phyloP scores from a whole-genome alignment of 2,797 vertebrate genomes.

The Syngnathus acus region DNA sequence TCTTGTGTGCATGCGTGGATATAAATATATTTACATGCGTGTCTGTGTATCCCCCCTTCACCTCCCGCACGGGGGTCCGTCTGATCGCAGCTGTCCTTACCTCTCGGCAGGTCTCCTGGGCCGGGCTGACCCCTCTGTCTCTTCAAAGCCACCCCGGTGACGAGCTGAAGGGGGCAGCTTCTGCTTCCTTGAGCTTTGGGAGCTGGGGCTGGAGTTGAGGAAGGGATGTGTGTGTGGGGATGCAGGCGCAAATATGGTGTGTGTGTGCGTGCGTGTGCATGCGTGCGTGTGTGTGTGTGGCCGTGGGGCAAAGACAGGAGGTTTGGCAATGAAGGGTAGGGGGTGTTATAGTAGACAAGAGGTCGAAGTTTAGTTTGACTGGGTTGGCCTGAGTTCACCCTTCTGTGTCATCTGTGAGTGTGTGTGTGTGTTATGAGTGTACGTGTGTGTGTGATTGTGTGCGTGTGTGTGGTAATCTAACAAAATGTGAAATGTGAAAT shows the following conservation, averaged over 20 bases:
- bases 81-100: conserved; percentile 68
- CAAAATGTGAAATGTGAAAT: too few relatives aligned
- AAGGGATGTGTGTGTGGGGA: conserved; percentile 25
- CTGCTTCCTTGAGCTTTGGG: conserved; percentile 64
- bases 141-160: conserved; percentile 61
- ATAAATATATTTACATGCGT: conserved; percentile 20
- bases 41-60: conserved; percentile 16
- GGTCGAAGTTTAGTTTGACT: conserved; percentile 25
- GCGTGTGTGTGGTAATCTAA: background rate
- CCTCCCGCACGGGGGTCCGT: conserved; percentile 41
- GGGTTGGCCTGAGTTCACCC: background rate
- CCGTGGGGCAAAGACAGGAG: conserved; percentile 34
- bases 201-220: conserved; percentile 47
- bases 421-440: conserved; percentile 2
- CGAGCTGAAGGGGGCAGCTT: conserved; percentile 49
- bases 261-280: background rate
- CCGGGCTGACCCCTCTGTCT: conserved; percentile 59
- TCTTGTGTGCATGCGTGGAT: conserved; percentile 34
- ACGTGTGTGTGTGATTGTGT: background rate
- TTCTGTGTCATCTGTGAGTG: background rate
- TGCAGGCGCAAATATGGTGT: conserved; percentile 27
- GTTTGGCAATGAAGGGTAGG: conserved; percentile 21
- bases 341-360: conserved; percentile 26
- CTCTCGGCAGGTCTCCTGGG: conserved; percentile 61
- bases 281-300: too few relatives aligned